These are phyloP conservation scores for Procavia capensis DNA, from an alignment of 2,113 vertebrate species.

Conservation along the genomic window DNA sequence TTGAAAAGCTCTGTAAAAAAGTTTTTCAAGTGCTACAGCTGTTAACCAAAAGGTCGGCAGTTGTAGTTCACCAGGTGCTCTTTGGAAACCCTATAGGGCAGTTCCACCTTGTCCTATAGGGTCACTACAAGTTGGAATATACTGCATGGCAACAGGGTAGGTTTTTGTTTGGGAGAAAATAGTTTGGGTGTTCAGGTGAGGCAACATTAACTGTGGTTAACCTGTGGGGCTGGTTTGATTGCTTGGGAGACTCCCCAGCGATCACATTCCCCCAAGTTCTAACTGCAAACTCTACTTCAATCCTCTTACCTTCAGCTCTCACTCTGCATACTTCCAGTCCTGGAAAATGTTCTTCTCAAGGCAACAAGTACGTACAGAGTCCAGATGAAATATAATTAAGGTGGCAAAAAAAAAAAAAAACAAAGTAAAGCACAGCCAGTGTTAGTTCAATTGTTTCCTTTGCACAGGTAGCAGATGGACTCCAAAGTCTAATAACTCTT, in stretches of 20 bases:
- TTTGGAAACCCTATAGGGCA: too few relatives aligned
- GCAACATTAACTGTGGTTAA: neutral
- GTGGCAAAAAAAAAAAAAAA: constrained; percentile 69
- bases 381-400: constrained; percentile 57
- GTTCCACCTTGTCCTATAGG: too few relatives aligned
- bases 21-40: too few relatives aligned
- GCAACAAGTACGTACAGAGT: constrained; percentile 11
- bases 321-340: neutral
- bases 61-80: too few relatives aligned
- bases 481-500: constrained; percentile 46
- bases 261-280: neutral
- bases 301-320: constrained; percentile 47
- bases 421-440: constrained; percentile 48
- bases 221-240: neutral
- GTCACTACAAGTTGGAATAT: too few relatives aligned
- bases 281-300: neutral
- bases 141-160: too few relatives aligned
- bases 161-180: too few relatives aligned
- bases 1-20: neutral
- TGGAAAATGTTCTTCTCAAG: constrained; percentile 53
- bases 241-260: neutral
- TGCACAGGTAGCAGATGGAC: constrained; percentile 65
- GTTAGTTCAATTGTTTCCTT: constrained; percentile 51
- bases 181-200: too few relatives aligned
- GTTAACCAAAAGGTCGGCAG: too few relatives aligned